Evolutionary conservation across 2,888 invertebrate species (phyloP).

Genomic region (Metallyticus violacea): DNA sequence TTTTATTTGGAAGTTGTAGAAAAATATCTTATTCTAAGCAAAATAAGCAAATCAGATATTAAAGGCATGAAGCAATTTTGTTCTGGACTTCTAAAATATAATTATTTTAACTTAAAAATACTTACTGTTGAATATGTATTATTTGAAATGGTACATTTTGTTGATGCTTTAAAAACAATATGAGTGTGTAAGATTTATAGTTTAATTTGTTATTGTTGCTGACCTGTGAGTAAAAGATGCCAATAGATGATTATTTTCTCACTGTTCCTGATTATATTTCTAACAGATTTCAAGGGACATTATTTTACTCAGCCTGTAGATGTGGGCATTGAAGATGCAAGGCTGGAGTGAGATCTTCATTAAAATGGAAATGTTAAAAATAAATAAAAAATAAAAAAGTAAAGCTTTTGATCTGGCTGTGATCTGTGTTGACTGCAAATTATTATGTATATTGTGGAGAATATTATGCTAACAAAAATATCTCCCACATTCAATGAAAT

Average conservation of each 20-base stretch:
- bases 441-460: not conserved
- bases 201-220: no score
- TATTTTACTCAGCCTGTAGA: not conserved
- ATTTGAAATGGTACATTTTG: no score
- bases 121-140: no score
- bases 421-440: not conserved
- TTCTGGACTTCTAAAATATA: no score
- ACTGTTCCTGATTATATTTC: not conserved
- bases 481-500: not conserved
- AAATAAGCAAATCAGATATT: no score
- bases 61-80: no score
- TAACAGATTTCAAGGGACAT: not conserved
- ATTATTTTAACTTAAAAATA: no score
- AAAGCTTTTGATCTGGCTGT: slow-evolving; percentile 3
- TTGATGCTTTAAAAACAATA: no score
- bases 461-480: not conserved
- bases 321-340: not conserved
- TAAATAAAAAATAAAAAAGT: no score
- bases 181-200: no score
- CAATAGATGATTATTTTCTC: not conserved
- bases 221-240: not conserved
- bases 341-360: not conserved
- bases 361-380: not conserved
- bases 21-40: no score
- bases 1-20: no score